Base-by-base conservation (phyloP, 2,888 invertebrate genomes). In the Bhutanitis thaidina region DNA sequence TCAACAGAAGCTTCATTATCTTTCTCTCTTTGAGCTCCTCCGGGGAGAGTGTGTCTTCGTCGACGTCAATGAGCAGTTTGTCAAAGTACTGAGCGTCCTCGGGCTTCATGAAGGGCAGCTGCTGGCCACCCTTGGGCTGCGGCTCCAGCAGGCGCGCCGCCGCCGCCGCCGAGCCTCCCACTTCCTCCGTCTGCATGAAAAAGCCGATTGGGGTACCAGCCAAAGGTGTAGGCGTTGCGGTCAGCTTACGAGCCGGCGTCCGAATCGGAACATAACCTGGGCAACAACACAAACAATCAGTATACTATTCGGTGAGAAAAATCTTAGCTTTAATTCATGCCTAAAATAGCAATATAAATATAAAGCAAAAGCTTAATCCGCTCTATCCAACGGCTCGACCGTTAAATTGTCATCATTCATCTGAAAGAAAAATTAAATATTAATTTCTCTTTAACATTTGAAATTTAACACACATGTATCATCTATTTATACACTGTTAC, bases 31-130 rank as follows among this genome's bases (percentile, higher is more conserved):
- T 99, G 61, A 97, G 95, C 77, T 99, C 99, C 69, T 99, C 99
- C 0, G 98, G 97, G 45, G 96, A 95, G 34, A 99, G 91, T 0
- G 95, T 88, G 71, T 98, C 98, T 86, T 99, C 99, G 80, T 99
- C 99, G 25, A 99, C 98, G 75, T 99, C 99, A 48, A 98, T 94
- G 60, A 99, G 91, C 58, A 99, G 91, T 85, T 99, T 99, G 84
- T 99, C 99, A 85, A 99, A 99, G 88, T 99, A 99, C 88, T 99
- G 99, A 39, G 99, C 98, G 88, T 98, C 98, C 84, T 99, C 99
- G 0, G 99, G 99, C 81, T 99, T 99, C 94, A 99, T 96, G 77
- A 99, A 98, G 12, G 99, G 99, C 64, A 99, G 91, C 88, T 99
- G 99, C 74, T 87, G 87, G 67, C 92, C 91, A 0, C 95, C 96